phyloP scores from a whole-genome alignment of 1,140 invertebrate genomes.

The Drosophila nasuta region DNA sequence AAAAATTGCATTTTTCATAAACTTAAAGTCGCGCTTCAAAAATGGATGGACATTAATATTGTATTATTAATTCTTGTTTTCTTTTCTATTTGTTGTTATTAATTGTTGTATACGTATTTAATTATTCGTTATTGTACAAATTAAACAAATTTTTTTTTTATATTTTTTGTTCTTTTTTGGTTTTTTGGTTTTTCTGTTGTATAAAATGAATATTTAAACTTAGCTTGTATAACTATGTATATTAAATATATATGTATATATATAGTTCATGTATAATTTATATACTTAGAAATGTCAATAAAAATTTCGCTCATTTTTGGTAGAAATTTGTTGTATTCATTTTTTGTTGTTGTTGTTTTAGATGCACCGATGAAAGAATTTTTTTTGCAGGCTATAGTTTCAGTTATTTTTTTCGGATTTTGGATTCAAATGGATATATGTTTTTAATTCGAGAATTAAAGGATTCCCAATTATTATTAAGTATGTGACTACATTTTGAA shows the following conservation, averaged over 20 bases:
- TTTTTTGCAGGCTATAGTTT: slow-evolving; percentile 50
- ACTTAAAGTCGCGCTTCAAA: slow-evolving; percentile 73
- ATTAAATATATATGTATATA: slow-evolving; percentile 55
- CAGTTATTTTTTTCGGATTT: slow-evolving; percentile 12
- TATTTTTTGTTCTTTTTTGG: slow-evolving; percentile 21
- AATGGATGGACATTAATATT: slow-evolving; percentile 83
- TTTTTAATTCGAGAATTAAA: slow-evolving; percentile 23
- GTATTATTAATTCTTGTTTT: slow-evolving; percentile 46
- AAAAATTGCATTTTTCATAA: slow-evolving; percentile 80
- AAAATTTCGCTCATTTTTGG: slow-evolving; percentile 56
- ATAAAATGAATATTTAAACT: slow-evolving; percentile 67
- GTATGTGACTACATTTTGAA: slow-evolving; percentile 25
- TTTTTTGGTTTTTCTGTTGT: slow-evolving; percentile 27
- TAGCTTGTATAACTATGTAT: slow-evolving; percentile 68
- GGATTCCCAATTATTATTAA: slow-evolving; percentile 25
- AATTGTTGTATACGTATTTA: slow-evolving; percentile 24
- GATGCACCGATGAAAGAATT: slow-evolving; percentile 77
- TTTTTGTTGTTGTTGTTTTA: slow-evolving; percentile 7
- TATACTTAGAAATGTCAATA: slow-evolving; percentile 44
- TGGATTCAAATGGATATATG: slow-evolving; percentile 10
- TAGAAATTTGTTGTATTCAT: slow-evolving; percentile 36
- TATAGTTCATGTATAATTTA: slow-evolving; percentile 54
- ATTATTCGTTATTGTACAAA: slow-evolving; percentile 65
- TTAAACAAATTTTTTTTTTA: slow-evolving; percentile 52
- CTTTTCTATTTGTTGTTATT: slow-evolving; percentile 36